Base-by-base conservation (phyloP, 2,797 vertebrate genomes). In the Enteromius thamalakanensis region DNA sequence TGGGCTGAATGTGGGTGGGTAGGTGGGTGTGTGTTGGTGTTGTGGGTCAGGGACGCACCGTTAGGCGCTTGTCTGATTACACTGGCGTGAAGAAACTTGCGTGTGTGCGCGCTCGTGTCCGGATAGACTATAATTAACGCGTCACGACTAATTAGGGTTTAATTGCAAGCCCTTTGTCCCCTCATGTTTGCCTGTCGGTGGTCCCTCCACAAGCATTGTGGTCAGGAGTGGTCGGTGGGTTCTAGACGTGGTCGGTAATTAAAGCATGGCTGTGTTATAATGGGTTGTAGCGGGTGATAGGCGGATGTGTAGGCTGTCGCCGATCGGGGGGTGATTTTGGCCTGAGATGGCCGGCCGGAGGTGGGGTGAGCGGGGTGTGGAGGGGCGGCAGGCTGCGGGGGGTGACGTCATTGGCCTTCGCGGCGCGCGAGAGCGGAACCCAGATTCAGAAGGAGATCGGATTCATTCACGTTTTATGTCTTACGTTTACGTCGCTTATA, bases 351-450 rank as follows among this genome's bases (percentile, higher is more conserved):
- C 26, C 26, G 21, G 75, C 75, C 45, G 45, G 91, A 92, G 92
- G 91, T 89, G 92, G 90, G 91, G 88, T 62, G 49, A 69, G 19
- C 69, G 81, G 51, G 70, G 71, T 70, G 86, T 90, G 89, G 91
- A 80, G 91, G 90, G 91, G 91, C 93, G 91, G 85, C 79, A 87
- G 87, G 87, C 70, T 85, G 79, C 74, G 83, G 69, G 91, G 90
- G 91, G 91, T 95, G 90, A 91, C 88, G 91, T 95, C 95, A 95
- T 95, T 91, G 89, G 91, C 90, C 94, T 88, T 92, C 89, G 90
- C 70, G 23, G 81, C 37, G 67, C 76, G 37, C 55, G 78, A 79
- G 64, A 70, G 65, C 42, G 40, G 51, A 58, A 67, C 69, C 58
- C 40, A 49, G 69, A 45, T 58, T 76, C 34, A 37, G 49, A 14